Evolutionary conservation across 2,113 vertebrate genomes (phyloP).

Genomic region (Acinonyx jubatus): DNA sequence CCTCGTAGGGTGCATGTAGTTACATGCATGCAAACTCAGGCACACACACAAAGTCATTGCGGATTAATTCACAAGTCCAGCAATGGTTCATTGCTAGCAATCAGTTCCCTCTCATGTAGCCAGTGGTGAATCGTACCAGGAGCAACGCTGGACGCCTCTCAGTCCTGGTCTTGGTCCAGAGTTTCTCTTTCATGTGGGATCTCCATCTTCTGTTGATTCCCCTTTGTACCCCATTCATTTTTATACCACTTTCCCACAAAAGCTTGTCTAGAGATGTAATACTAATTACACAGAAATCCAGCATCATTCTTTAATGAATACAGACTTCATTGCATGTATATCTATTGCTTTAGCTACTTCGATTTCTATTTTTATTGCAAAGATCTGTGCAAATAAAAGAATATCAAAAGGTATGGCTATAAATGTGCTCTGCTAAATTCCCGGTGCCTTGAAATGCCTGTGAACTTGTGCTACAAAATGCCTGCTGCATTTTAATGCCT

Average conservation of each 20-base stretch:
- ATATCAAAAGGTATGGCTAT: slow-evolving; percentile 64
- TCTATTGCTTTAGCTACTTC: slow-evolving; percentile 66
- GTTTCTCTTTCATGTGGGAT: slow-evolving; percentile 27
- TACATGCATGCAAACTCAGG: not conserved
- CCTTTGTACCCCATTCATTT: slow-evolving; percentile 41
- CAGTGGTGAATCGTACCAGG: not conserved
- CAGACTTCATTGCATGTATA: slow-evolving; percentile 64
- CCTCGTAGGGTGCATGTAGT: not conserved
- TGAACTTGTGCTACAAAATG: slow-evolving; percentile 44
- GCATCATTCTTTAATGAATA: slow-evolving; percentile 64
- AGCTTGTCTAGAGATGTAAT: slow-evolving; percentile 44
- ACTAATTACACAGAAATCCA: slow-evolving; percentile 68
- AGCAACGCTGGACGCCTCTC: not conserved
- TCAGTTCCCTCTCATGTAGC: not conserved
- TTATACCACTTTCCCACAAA: slow-evolving; percentile 29
- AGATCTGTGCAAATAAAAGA: slow-evolving; percentile 78
- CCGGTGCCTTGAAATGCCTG: slow-evolving; percentile 41
- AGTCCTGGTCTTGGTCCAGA: not conserved
- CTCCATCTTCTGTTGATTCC: slow-evolving; percentile 46
- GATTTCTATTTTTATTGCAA: slow-evolving; percentile 72
- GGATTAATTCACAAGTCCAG: not conserved
- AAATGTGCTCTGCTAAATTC: slow-evolving; percentile 60
- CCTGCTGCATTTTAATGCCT: slow-evolving; percentile 64
- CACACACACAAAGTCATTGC: not conserved
- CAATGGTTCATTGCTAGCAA: not conserved